Conservation (phyloP, 2,888 invertebrate species). For the Microplitis deprimator region DNA sequence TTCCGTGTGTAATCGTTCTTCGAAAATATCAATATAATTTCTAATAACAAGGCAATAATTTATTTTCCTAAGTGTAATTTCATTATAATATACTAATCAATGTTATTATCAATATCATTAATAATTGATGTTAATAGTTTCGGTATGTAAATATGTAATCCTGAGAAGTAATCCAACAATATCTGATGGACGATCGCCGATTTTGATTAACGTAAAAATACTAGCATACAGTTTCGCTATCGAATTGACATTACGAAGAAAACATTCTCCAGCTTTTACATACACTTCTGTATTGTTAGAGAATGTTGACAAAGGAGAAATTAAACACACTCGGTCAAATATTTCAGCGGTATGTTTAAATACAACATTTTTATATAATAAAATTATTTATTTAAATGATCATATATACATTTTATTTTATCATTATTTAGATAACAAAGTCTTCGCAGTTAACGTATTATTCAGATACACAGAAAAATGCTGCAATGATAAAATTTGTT, state of each 20-base stretch:
- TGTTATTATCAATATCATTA: too few relatives aligned
- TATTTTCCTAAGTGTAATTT: too few relatives aligned
- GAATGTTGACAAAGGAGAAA: neutral
- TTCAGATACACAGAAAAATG: neutral
- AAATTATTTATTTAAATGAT: too few relatives aligned
- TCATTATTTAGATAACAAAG: too few relatives aligned
- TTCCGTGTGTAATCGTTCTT: too few relatives aligned
- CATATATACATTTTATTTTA: too few relatives aligned
- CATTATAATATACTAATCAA: too few relatives aligned
- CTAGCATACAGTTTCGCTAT: neutral
- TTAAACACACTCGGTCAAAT: neutral
- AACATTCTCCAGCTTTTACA: neutral
- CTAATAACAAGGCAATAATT: too few relatives aligned
- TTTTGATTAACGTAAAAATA: neutral
- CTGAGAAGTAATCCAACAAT: neutral
- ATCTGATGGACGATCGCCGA: neutral
- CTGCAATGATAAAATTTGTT: neutral
- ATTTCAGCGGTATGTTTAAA: neutral
- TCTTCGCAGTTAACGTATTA: neutral
- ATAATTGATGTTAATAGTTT: neutral
- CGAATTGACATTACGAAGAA: neutral
- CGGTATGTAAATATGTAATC: neutral
- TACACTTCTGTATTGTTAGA: neutral
- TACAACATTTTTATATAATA: neutral
- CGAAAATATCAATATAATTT: too few relatives aligned